Conservation (phyloP, 2,888 invertebrate species). For the Drosophila merina region DNA sequence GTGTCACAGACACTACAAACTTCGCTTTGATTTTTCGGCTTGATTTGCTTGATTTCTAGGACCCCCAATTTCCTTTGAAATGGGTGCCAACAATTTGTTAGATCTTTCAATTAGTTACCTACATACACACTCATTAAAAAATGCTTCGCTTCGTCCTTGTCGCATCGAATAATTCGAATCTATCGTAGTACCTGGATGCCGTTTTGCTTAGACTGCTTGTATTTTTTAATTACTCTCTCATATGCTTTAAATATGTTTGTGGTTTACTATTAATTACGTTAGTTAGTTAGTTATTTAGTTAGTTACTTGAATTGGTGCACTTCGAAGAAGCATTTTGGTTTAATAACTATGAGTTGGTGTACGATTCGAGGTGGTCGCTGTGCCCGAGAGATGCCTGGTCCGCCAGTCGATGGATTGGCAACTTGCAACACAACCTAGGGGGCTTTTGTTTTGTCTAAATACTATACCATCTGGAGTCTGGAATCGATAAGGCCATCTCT, state of each 20-base stretch:
- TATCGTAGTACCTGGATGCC: constrained; percentile 58
- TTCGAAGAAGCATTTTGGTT: constrained; percentile 44
- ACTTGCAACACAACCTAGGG: constrained; percentile 35
- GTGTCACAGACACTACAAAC: constrained; percentile 70
- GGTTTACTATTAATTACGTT: constrained; percentile 26
- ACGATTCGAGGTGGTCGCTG: constrained; percentile 15
- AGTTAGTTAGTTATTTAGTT: constrained; percentile 13
- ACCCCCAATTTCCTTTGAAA: not conserved
- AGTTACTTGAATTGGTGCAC: constrained; percentile 54
- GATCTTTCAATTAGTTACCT: constrained; percentile 33
- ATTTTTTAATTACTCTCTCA: constrained; percentile 48
- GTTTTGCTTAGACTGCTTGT: constrained; percentile 36
- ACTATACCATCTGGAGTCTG: constrained; percentile 6
- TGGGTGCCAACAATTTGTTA: constrained; percentile 25
- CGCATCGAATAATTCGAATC: constrained; percentile 34
- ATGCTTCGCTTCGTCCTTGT: constrained; percentile 17
- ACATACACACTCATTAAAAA: constrained; percentile 39
- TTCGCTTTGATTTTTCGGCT: constrained; percentile 76
- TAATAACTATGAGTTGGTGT: constrained; percentile 34
- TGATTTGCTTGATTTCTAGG: constrained; percentile 14
- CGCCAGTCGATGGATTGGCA: constrained; percentile 22
- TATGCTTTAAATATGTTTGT: constrained; percentile 58
- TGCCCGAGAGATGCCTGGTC: constrained; percentile 19
- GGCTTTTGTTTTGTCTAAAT: constrained; percentile 21
- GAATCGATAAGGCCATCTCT: constrained; percentile 27